These are phyloP conservation scores for Pongo abelii DNA, from an alignment of 2,113 vertebrate species.

Conservation along the genomic window DNA sequence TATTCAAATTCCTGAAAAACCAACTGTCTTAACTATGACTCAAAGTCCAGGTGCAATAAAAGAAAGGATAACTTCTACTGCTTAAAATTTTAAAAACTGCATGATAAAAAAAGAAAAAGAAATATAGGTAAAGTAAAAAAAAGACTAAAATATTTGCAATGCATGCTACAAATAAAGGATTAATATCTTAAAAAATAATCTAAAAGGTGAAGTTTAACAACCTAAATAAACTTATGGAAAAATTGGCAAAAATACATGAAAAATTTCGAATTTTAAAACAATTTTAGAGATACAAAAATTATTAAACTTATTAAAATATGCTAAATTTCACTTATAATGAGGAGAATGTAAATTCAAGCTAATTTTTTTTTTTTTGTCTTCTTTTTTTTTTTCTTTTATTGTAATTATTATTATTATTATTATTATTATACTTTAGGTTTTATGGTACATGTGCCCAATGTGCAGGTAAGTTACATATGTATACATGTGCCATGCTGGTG, in stretches of 20 bases:
- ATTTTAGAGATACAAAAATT: neutral
- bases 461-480: no score
- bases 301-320: constrained; percentile 23
- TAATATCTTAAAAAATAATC: constrained; percentile 7
- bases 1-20: neutral
- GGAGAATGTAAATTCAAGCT: constrained; percentile 39
- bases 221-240: neutral
- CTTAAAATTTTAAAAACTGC: constrained; percentile 15
- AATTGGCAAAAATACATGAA: neutral
- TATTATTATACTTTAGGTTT: no score
- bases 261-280: constrained; percentile 25
- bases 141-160: neutral
- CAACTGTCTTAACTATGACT: neutral
- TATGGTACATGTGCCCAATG: no score
- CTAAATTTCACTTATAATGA: neutral
- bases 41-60: neutral
- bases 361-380: no score
- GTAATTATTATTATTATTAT: no score
- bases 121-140: neutral
- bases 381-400: no score
- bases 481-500: no score
- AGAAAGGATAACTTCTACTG: neutral
- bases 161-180: neutral
- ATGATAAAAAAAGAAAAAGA: neutral
- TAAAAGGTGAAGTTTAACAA: neutral